Percentiles rank a stretch among this genome's conserved stretches.
Evolutionary conservation across 2,113 vertebrate genomes (phyloP).

Genomic region (Columbina picui): DNA sequence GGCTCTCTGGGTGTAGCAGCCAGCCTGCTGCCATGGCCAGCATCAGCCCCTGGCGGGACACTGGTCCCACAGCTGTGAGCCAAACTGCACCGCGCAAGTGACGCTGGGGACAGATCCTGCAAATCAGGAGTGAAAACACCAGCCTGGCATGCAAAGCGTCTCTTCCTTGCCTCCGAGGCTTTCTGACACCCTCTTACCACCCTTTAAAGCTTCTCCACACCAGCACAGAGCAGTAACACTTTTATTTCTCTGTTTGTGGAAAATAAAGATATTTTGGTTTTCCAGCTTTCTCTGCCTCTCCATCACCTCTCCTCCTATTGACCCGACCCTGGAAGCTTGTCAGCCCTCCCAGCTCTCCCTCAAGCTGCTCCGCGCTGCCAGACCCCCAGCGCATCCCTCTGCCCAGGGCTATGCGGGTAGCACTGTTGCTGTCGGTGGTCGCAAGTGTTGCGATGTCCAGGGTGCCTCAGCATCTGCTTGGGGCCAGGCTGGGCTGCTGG

Average conservation of each 20-base stretch:
- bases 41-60: neutral
- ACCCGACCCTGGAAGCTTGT: neutral
- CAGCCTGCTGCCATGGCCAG: neutral
- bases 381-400: neutral
- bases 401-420: fast-evolving
- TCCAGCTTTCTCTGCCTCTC: neutral
- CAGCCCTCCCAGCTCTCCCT: neutral
- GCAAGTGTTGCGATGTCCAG: fast-evolving
- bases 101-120: neutral
- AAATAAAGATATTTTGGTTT: neutral
- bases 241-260: neutral
- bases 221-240: neutral
- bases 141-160: neutral
- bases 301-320: neutral
- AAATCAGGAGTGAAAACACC: neutral
- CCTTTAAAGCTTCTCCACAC: constrained; percentile 22
- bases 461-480: fast-evolving
- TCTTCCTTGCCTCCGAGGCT: neutral
- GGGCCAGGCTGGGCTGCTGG: neutral
- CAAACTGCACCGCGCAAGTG: fast-evolving
- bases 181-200: constrained; percentile 35
- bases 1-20: neutral
- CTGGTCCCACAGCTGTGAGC: neutral
- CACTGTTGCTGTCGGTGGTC: fast-evolving
- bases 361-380: neutral